Evolutionary conservation across 2,888 invertebrate genomes (phyloP).

Genomic region (Nephrotoma flavescens): DNA sequence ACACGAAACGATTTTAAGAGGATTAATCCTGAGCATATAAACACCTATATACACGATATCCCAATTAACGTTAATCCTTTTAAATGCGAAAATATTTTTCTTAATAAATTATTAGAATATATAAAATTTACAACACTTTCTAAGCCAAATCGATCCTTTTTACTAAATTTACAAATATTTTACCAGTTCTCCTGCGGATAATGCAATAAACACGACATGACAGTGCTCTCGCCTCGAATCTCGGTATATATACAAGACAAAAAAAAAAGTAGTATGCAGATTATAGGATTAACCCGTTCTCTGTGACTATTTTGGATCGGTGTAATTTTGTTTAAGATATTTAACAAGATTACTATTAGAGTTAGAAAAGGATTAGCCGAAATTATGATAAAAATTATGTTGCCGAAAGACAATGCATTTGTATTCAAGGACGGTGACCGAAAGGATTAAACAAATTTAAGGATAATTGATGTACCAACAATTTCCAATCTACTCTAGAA

Average conservation of each 20-base stretch:
- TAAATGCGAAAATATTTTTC: background rate
- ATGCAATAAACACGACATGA: background rate
- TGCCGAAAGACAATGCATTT: background rate
- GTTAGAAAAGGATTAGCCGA: background rate
- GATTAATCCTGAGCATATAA: background rate
- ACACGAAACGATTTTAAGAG: background rate
- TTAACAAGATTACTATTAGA: background rate
- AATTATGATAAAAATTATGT: background rate
- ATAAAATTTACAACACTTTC: background rate
- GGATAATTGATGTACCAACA: background rate
- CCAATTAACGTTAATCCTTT: background rate
- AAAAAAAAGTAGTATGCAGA: background rate
- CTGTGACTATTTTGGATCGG: background rate
- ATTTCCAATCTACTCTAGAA: background rate
- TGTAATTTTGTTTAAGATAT: background rate
- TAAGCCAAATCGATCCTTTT: background rate
- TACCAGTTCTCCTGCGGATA: background rate
- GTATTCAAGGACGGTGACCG: background rate
- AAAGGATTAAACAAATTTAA: background rate
- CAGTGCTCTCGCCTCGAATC: background rate
- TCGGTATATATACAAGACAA: too few species aligned
- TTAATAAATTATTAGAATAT: background rate
- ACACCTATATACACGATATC: background rate
- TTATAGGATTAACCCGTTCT: background rate
- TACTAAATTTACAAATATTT: background rate